Base-by-base conservation (phyloP, 2,113 vertebrate genomes). In the Triplophysa tibetana region DNA sequence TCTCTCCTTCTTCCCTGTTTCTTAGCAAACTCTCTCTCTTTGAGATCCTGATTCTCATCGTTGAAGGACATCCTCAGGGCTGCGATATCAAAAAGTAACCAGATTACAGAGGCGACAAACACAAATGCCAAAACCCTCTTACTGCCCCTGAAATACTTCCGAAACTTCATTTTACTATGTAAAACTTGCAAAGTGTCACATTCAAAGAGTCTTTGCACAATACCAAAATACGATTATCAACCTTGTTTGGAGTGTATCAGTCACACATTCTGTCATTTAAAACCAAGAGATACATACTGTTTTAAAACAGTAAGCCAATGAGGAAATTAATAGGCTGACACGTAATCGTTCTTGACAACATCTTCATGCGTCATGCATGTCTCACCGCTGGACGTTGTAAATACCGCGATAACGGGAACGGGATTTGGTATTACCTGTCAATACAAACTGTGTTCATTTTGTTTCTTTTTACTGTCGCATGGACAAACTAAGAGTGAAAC, bases 51-150 rank as follows among this genome's bases (percentile, higher is more conserved):
- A 87, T 92, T 93, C 66, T 85, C 87, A 38, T 97, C 96, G 83
- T 87, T 93, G 70, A 96, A 90, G 17, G 96, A 97, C 5, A 97
- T 45, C 69, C 93, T 91, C 16, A 98, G 94, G n/a, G 95, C 96
- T 85, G 94, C 96, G 93, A 98, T 96, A 90, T 98, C 96, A 85
- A 98, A 94, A 63, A 98, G 90, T 63, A 98, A 86, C 97, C 97
- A 98, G 50, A 94, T 81, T 81, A 98, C 89, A 58, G 97, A 98
- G 48, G 96, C 96, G 8, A 87, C 87, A 81, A 97, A 96, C 74
- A 98, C 94, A 54, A 97, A 93, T 0, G 92, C 94, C 8, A 98
- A 90, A 16, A 94, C 93, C 85, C 96, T 88, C 80, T 95, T 95
- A 83, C 95, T 95, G 58, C 95, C 95, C 86, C 95, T 90, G 66